Evolutionary conservation across 2,113 vertebrate genomes (phyloP), one percentile per base, ranked within the genome.

Genomic region (Dendrocopos noguchii): DNA sequence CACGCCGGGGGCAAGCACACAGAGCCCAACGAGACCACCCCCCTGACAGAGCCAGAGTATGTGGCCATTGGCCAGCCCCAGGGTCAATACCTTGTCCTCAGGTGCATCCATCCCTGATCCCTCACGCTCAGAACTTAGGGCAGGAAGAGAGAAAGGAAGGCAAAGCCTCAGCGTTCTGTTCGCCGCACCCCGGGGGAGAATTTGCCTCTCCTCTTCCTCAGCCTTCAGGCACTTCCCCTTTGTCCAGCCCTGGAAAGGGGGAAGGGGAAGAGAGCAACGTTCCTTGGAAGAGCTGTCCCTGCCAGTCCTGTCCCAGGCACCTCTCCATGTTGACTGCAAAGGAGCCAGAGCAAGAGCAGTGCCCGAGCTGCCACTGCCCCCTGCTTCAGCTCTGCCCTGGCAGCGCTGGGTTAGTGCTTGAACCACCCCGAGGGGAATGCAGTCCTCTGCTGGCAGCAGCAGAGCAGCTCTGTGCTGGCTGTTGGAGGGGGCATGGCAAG

Each of bases 21-120:
- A 5, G 99, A 99, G 87, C 99, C 99, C 78, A 99, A 99, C 5
- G 99, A 99, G 98, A 99, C 99, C 95, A 99, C 99, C 0, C 99
- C 99, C 1, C 97, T 99, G 94, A 99, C 99, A 7, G 98, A 99
- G 97, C 99, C 99, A 80, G 99, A 99, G 99, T 99, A 98, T 44
- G 99, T 98, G 96, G 87, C 52, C 70, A 46, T 64, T 63, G 53
- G 64, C 28, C 55, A 21, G 13, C 59, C 8, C 65, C 68, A 33
- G 70, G 74, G 66, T 12, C 81, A 47, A 14, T 65, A 25, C 16
- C 0, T 20, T 67, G 76, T 21, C 88, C 55, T 70, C 78, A 39
- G 82, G 47, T 90, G 83, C 80, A 55, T 92, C 73, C 33, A 44
- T 7, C 84, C 70, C 61, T 64, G 60, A 22, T 29, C 61, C 81